A percentile compares a stretch with the other conserved stretches of the same genome.
Conservation (phyloP, 2,797 vertebrate genomes). For the Hydrolagus colliei region DNA sequence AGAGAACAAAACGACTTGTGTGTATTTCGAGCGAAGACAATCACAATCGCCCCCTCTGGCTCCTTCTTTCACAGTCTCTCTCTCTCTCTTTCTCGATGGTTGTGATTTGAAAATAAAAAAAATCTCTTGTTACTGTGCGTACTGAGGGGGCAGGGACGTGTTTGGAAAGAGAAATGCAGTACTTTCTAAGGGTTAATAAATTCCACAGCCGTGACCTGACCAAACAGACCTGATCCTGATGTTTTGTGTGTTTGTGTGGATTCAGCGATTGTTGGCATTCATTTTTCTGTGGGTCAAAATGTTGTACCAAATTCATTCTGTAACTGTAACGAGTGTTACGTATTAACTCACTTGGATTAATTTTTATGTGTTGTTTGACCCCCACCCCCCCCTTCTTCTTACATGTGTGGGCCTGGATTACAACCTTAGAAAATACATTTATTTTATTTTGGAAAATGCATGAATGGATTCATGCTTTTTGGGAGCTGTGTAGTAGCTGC, state of each 20-base stretch:
- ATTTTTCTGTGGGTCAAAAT: not conserved
- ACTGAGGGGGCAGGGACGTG: not conserved
- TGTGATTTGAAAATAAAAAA: too few species aligned
- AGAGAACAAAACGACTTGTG: too few species aligned
- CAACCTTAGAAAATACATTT: not conserved
- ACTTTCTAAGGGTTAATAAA: constrained; percentile 5
- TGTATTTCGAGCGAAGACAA: not conserved
- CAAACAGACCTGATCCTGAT: not conserved
- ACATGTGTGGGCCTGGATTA: not conserved
- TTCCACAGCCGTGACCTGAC: not conserved
- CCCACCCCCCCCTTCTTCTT: not conserved
- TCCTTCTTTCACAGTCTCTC: not conserved
- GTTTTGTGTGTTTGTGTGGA: not conserved
- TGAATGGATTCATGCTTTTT: not conserved
- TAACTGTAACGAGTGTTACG: not conserved
- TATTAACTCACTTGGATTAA: not conserved
- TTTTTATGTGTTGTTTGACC: not conserved
- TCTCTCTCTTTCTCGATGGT: not conserved
- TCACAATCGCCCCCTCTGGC: too few species aligned
- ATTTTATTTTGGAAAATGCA: not conserved
- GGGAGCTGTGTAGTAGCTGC: not conserved
- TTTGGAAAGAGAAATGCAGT: not conserved
- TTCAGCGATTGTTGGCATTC: not conserved
- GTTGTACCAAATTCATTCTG: not conserved
- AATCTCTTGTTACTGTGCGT: too few species aligned